phyloP scores from a whole-genome alignment of 2,888 invertebrate species.

The Latrodectus hesperus region DNA sequence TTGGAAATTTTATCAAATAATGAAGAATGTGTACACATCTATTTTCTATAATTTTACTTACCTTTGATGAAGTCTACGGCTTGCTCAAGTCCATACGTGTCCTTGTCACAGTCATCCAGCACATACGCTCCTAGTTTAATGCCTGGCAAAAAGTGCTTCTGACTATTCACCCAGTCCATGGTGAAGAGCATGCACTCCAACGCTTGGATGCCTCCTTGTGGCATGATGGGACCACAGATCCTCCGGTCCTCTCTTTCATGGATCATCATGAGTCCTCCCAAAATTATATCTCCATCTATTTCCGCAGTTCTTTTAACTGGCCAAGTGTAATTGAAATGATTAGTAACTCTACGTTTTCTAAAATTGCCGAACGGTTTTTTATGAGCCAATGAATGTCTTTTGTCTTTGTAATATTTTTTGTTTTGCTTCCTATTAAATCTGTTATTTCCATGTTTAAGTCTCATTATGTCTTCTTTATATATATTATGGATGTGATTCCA shows the following conservation, averaged over 20 bases:
- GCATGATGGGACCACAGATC: conserved; percentile 95
- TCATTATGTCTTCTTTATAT: not conserved
- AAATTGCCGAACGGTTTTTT: not conserved
- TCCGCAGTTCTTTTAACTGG: conserved; percentile 90
- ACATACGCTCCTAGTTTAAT: conserved; percentile 90
- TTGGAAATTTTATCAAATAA: no score
- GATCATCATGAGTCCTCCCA: conserved; percentile 96
- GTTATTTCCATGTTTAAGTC: not conserved
- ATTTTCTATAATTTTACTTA: conserved; percentile 76
- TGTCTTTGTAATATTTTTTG: not conserved
- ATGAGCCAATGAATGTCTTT: not conserved
- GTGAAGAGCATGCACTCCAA: conserved; percentile 94
- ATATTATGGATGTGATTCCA: not conserved
- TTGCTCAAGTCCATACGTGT: conserved; percentile 95
- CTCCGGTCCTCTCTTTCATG: conserved; percentile 91
- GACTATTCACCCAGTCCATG: conserved; percentile 85
- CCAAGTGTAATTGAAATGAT: conserved; percentile 77
- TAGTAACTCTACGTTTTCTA: not conserved
- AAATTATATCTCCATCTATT: conserved; percentile 89
- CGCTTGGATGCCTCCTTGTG: conserved; percentile 86
- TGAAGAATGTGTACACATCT: not conserved
- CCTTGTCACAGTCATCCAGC: conserved; percentile 95
- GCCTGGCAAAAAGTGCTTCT: conserved; percentile 82
- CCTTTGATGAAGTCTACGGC: conserved; percentile 97
- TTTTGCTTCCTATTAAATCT: not conserved